These are phyloP conservation scores for Malurus alboscapulatus DNA, from an alignment of 2,113 vertebrate species.

Conservation along the genomic window DNA sequence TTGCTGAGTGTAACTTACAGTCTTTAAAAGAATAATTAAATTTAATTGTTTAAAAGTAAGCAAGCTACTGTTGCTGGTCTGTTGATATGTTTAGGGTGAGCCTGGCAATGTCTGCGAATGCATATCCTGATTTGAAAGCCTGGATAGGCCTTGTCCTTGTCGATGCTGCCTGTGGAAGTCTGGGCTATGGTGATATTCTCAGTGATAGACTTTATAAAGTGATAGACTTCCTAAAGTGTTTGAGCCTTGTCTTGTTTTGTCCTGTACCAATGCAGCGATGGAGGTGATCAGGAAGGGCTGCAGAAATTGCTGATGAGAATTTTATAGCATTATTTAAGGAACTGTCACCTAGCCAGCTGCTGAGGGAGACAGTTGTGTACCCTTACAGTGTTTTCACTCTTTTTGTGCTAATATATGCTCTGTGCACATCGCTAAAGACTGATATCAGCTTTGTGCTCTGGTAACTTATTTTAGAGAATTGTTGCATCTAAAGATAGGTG, in stretches of 20 bases:
- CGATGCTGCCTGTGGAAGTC: neutral
- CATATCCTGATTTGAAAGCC: neutral
- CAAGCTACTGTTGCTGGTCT: neutral
- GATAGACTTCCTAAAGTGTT: neutral
- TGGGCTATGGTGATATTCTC: neutral
- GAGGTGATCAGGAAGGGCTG: neutral
- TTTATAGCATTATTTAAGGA: neutral
- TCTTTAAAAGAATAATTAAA: neutral
- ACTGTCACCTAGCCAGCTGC: neutral
- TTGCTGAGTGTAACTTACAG: neutral
- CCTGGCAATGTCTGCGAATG: no score
- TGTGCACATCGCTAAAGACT: neutral
- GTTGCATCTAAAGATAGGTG: neutral
- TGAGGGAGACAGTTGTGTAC: neutral
- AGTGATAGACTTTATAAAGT: neutral
- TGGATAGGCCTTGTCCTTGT: neutral
- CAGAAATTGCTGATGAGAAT: neutral
- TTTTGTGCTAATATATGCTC: neutral
- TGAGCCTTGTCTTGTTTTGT: neutral
- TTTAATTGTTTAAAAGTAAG: neutral
- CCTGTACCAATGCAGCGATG: neutral
- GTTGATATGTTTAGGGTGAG: neutral
- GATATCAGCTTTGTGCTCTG: neutral
- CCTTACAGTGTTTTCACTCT: neutral
- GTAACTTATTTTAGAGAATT: neutral